Percentiles rank a stretch among this genome's conserved stretches.
phyloP scores from a whole-genome alignment of 2,888 invertebrate genomes.

The Dione vanillae region DNA sequence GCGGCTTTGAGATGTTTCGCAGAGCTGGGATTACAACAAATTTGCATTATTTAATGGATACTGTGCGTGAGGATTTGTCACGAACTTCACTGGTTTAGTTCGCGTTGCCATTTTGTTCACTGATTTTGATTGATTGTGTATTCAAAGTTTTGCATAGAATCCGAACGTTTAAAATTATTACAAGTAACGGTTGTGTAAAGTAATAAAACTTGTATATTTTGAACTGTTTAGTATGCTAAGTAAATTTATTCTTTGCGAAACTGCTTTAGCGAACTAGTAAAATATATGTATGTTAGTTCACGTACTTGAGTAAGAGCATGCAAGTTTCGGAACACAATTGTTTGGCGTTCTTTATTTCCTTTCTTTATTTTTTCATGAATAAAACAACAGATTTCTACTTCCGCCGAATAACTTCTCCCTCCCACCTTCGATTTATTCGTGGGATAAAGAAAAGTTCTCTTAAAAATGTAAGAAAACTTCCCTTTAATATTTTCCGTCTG shows the following conservation, averaged over 20 bases:
- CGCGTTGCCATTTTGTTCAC: slow-evolving; percentile 54
- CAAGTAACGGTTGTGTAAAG: slow-evolving; percentile 16
- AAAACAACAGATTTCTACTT: slow-evolving; percentile 83
- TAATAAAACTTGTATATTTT: slow-evolving; percentile 26
- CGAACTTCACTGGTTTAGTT: slow-evolving; percentile 66
- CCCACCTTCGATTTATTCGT: slow-evolving; percentile 83
- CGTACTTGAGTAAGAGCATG: slow-evolving; percentile 47
- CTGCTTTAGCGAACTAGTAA: slow-evolving; percentile 41
- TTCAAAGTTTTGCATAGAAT: slow-evolving; percentile 47
- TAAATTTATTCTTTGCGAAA: slow-evolving; percentile 6
- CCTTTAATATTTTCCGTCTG: slow-evolving; percentile 81
- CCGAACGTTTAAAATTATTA: slow-evolving; percentile 35
- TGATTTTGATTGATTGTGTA: slow-evolving; percentile 64
- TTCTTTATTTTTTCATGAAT: slow-evolving; percentile 81
- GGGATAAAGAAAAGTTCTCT: slow-evolving; percentile 82
- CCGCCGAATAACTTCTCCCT: slow-evolving; percentile 76
- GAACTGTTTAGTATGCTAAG: neutral
- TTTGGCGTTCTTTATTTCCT: slow-evolving; percentile 69
- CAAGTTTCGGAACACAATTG: slow-evolving; percentile 59
- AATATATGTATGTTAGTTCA: slow-evolving; percentile 57
- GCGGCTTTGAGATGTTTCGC: slow-evolving; percentile 62
- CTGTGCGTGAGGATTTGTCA: slow-evolving; percentile 80
- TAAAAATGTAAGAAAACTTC: slow-evolving; percentile 81
- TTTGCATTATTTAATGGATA: slow-evolving; percentile 84
- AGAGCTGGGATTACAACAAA: slow-evolving; percentile 80